Conservation (phyloP, 2,797 vertebrate species). For the Lepidocolaptes lacrymiger region DNA sequence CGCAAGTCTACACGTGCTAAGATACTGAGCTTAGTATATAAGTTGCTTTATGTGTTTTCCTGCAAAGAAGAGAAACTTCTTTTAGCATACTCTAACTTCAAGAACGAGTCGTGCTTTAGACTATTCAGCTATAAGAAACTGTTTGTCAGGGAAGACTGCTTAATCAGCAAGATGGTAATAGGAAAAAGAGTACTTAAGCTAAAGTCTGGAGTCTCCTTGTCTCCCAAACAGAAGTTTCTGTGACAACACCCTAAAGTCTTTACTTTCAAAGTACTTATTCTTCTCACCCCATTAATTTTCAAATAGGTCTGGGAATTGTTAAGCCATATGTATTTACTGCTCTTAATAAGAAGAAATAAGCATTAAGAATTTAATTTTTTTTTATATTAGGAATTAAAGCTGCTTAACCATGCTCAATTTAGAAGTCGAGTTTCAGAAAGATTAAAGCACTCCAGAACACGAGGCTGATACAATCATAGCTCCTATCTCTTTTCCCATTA, state of each 20-base stretch:
- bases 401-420: slow-evolving; percentile 63
- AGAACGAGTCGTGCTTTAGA: background rate
- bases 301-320: slow-evolving; percentile 46
- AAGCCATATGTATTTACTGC: slow-evolving; percentile 47
- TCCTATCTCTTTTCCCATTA: slow-evolving; percentile 53
- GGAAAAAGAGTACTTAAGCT: background rate
- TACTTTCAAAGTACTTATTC: slow-evolving; percentile 18
- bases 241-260: background rate
- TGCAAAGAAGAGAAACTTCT: background rate
- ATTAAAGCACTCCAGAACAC: slow-evolving; percentile 58
- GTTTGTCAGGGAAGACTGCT: background rate
- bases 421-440: slow-evolving; percentile 64
- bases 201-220: background rate
- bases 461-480: slow-evolving; percentile 35
- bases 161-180: background rate
- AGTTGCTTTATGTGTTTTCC: background rate
- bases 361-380: slow-evolving; percentile 50
- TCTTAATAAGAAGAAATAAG: slow-evolving; percentile 47
- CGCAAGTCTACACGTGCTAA: fast-evolving
- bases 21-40: background rate
- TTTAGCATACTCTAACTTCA: background rate
- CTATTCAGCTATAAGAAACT: background rate
- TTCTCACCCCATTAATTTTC: slow-evolving; percentile 53
- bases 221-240: background rate
- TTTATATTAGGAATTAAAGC: slow-evolving; percentile 66